These are phyloP conservation scores for Anomalospiza imberbis DNA, from an alignment of 2,797 vertebrate species.

Conservation along the genomic window DNA sequence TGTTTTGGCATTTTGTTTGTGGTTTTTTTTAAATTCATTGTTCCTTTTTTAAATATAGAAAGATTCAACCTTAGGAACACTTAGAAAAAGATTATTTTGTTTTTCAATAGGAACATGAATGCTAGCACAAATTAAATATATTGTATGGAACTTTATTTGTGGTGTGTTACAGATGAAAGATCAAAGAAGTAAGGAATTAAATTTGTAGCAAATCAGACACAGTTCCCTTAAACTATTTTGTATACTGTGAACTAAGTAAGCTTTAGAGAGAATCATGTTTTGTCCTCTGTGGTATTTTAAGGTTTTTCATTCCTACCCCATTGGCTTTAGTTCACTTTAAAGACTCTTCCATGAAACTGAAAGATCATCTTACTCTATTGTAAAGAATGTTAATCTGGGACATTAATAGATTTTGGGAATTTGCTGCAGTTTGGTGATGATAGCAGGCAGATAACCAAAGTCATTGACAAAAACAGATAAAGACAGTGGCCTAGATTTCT, in stretches of 20 bases:
- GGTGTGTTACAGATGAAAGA: not conserved
- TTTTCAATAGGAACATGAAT: not conserved
- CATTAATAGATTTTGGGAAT: not conserved
- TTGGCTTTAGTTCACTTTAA: not conserved
- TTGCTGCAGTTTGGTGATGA: not conserved
- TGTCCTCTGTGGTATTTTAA: not conserved
- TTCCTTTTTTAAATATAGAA: not conserved
- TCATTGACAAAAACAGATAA: not conserved
- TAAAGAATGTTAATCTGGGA: not conserved
- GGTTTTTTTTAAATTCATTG: not conserved
- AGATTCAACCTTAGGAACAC: not conserved
- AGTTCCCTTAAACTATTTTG: not conserved
- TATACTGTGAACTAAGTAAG: not conserved
- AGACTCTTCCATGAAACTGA: not conserved
- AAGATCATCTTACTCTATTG: not conserved
- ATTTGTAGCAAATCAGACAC: not conserved
- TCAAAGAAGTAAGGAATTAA: not conserved
- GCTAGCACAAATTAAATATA: not conserved
- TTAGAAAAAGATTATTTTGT: not conserved
- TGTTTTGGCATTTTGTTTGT: rapidly evolving
- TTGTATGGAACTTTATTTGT: not conserved
- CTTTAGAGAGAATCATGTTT: not conserved
- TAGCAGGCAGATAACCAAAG: not conserved
- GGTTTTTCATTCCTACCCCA: not conserved
- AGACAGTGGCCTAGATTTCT: not conserved